Evolutionary conservation across 1,140 invertebrate genomes (phyloP).

Genomic region (Drosophila baimaii): DNA sequence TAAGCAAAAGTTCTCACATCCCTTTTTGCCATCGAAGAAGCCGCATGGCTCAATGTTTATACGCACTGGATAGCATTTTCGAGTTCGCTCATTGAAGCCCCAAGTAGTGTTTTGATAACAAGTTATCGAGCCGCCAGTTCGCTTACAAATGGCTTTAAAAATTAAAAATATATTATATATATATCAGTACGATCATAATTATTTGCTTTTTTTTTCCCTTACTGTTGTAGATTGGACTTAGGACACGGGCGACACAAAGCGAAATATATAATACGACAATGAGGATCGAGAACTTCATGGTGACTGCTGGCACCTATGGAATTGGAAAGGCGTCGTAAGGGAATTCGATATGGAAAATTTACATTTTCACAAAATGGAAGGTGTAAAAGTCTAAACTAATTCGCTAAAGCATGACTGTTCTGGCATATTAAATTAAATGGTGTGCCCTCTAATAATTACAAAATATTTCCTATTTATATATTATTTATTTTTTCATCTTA

Average conservation of each 20-base stretch:
- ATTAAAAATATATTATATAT: not conserved
- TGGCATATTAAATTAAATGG: no score
- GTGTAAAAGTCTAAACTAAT: no score
- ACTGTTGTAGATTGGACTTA: constrained; percentile 16
- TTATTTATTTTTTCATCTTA: no score
- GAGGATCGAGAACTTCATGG: not conserved
- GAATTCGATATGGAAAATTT: not conserved
- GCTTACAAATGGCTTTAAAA: constrained; percentile 19
- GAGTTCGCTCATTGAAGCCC: constrained; percentile 21
- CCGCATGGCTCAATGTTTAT: constrained; percentile 21
- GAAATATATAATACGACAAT: not conserved
- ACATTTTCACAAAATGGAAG: not conserved
- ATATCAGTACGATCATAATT: no score
- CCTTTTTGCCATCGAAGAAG: constrained; percentile 40
- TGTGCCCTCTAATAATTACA: no score
- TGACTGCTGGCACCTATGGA: not conserved
- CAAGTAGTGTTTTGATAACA: constrained; percentile 31
- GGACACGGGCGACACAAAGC: not conserved
- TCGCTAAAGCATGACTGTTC: no score
- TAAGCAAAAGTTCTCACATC: constrained; percentile 42
- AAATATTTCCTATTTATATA: no score
- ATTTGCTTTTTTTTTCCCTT: not conserved
- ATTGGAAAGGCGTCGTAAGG: not conserved
- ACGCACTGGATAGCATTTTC: constrained; percentile 17
- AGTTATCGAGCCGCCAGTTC: constrained; percentile 11